Conservation (phyloP, 2,888 invertebrate genomes). For the Cecidostiba fungosa region DNA sequence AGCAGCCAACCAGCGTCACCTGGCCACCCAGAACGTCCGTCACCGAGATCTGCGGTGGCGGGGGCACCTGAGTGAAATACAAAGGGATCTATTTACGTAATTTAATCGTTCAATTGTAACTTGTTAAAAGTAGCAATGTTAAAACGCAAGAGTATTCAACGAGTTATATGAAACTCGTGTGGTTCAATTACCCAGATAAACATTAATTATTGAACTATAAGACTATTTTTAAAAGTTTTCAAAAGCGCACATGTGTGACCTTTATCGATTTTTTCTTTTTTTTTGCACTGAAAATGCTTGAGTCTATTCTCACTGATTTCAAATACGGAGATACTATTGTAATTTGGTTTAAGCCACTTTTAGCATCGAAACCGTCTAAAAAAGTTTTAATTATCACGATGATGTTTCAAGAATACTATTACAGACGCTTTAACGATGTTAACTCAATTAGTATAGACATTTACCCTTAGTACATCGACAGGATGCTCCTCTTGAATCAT, state of each 20-base stretch:
- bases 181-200: neutral
- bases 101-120: slow-evolving; percentile 26
- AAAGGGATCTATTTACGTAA: slow-evolving; percentile 60
- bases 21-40: slow-evolving; percentile 95
- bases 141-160: too few relatives aligned
- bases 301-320: neutral
- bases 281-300: neutral
- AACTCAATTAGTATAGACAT: slow-evolving; percentile 39
- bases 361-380: neutral
- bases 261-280: neutral
- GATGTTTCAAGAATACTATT: neutral
- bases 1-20: slow-evolving; percentile 88
- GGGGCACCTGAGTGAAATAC: slow-evolving; percentile 79
- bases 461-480: slow-evolving; percentile 77
- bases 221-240: neutral
- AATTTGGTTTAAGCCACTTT: neutral
- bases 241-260: neutral
- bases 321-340: neutral
- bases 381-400: neutral
- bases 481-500: slow-evolving; percentile 90
- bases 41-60: slow-evolving; percentile 94
- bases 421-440: neutral
- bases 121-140: neutral
- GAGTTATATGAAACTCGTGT: neutral
- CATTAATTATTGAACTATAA: neutral